Base-by-base conservation (phyloP, 2,888 invertebrate genomes). In the Drosophila ezoana region DNA sequence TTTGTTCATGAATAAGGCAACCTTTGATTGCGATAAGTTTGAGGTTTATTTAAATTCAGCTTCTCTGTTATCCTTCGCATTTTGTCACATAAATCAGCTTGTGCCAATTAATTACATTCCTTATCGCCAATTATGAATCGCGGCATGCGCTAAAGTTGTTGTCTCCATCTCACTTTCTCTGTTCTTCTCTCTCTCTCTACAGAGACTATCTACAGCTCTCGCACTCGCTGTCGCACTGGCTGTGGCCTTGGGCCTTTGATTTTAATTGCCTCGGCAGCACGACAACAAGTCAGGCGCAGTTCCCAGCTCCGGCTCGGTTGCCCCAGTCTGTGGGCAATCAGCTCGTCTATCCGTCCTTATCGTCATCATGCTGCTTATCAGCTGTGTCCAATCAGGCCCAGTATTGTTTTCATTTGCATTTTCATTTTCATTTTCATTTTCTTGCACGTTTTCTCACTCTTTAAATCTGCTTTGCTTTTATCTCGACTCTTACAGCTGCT, bases 391-490 rank as follows among this genome's bases (percentile, higher is more conserved):
- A 82, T 82, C 82, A 77, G 66, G 67, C 78, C 48, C 65, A 61
- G 78, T 67, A 83, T 82, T 83, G 84, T 86, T 86, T 83, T 66
- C 76, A 48, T 57, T 70, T 57, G 75, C 47, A 56, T 69, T 77
- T 57, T 54, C 44, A 59, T 63, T 65, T 64, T 54, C 58, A 62
- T 61, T 60, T 53, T 57, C 57, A 54, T 72, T 67, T 76, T 61
- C 58, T 40, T 54, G 61, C 75, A 57, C 60, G 62, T 59, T 49
- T 54, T 52, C 69, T 16, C 71, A 60, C 56, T 48, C 72, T 58
- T 59, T 56, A 44, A 58, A 48, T 65, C 23, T 54, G 28, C 51
- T 33, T 43, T 18, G 32, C 45, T 61, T 48, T 60, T 67, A 72
- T 71, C 76, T 72, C 49, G 38, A 38, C 58, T 63, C 60, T 59